Evolutionary conservation across 2,888 invertebrate species (phyloP).

Genomic region (Himalopsyche anomala): DNA sequence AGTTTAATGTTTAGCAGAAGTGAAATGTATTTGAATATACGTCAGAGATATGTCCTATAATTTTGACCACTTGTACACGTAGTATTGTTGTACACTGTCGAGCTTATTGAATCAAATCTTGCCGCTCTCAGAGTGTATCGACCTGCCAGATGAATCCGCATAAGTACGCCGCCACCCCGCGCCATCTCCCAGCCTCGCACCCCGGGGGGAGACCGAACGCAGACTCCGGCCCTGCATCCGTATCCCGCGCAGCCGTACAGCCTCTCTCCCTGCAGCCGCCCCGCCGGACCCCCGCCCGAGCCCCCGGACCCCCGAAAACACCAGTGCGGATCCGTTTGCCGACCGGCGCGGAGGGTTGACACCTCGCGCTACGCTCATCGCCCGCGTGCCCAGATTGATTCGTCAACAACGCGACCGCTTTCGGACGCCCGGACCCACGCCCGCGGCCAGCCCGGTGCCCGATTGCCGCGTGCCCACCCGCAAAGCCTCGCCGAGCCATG

Average conservation of each 20-base stretch:
- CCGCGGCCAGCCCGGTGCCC: too few species aligned
- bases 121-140: background rate
- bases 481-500: too few species aligned
- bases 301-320: background rate
- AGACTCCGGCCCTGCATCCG: constrained; percentile 31
- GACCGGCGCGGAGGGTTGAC: constrained; percentile 18
- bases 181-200: background rate
- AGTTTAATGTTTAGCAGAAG: too few species aligned
- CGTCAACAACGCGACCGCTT: too few species aligned
- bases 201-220: background rate
- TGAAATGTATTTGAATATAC: too few species aligned
- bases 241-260: constrained; percentile 25
- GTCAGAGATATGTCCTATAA: too few species aligned
- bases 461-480: too few species aligned
- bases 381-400: too few species aligned
- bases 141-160: constrained; percentile 17
- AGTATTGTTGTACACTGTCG: background rate
- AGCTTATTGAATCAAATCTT: background rate
- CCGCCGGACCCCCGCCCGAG: background rate
- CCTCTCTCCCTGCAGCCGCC: constrained; percentile 6
- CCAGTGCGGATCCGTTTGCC: constrained; percentile 25
- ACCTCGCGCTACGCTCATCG: background rate
- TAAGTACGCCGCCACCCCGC: background rate
- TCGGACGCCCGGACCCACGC: too few species aligned
- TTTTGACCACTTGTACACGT: background rate